Evolutionary conservation across 1,140 invertebrate genomes (phyloP), one percentile per base, ranked within the genome.

Genomic region (Zaprionus gabonicus): DNA sequence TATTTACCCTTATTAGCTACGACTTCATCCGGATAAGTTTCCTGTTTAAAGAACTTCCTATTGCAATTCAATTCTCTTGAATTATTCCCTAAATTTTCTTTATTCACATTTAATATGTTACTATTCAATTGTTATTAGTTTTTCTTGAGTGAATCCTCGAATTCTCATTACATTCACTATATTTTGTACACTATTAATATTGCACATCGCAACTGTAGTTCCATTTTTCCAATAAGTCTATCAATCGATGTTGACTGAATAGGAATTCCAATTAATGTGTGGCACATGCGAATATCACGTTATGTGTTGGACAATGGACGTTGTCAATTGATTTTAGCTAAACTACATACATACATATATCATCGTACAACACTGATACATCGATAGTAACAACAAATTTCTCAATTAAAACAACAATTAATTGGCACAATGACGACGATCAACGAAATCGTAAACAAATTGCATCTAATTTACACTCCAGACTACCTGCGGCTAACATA

Each of bases 211-310:
- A 23, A 27, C 25, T 10, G 6, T 55, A 25, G 1, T 6, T 46
- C 0, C 0, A 31, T 27, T 56, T n/a, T 56, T 28, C 53, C 25
- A 56, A n/a, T 56, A 28, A 15, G 27, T 56, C 20, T 55, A 55
- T 49, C 60, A 51, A 28, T 49, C 15, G 10, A 17, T 60, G 3
- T n/a, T 17, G n/a, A 17, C 41, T 4, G 41, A 17, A 46, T 17
- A 46, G 6, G 41, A 12, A 34, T n/a, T 4, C 23, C 20, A 38
- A 55, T 38, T 23, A 58, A 58, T 34, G 31, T 51, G 41, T 2
- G 27, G 38, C 46, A 36, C 60, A 36, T 64, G 28, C 46, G 17
- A 53, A 64, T 51, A 17, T 31, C 53, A 66, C 49, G 31, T 65
- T 55, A 38, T 56, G 7, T 23, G 23, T 51, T 51, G 46, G 23